Base-by-base conservation (phyloP, 2,797 vertebrate genomes). In the Ctenopoma kingsleyae region DNA sequence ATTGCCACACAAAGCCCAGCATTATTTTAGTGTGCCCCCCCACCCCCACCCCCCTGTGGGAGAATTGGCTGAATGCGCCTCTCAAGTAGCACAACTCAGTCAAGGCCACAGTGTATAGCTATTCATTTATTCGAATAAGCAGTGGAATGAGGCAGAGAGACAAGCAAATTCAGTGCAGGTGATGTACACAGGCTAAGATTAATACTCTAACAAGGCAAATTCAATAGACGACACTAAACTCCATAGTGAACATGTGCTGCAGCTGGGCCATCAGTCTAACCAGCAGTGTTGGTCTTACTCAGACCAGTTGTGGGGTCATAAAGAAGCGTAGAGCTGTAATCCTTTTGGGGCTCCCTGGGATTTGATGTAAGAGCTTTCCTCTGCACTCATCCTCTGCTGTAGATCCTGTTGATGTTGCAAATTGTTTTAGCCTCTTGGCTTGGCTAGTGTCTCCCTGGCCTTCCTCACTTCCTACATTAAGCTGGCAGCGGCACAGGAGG, bases 121-220 rank as follows among this genome's bases (percentile, higher is more conserved):
- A 84, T 90, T 92, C 74, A 85, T 87, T 90, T 83, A 87, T 91
- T 88, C 87, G 87, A 91, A 88, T 89, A 88, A 80, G 77, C 86
- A 83, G 82, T 77, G 76, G 86, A 76, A 81, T 82, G 76, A 80
- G 73, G 77, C 74, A 71, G 70, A 80, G 52, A 81, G 48, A 13
- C 47, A 63, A 70, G 70, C 35, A 22, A 58, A 83, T 59, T 40
- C 52, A 36, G 81, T 52, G 67, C 55, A 67, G 68, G 70, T 84
- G 74, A 78, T 68, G 36, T 40, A 12, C 67, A 60, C 43, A 47
- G 32, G 41, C 70, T 47, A 36, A 35, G 47, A 72, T 74, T 41
- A 47, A 61, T 52, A 46, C 51, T 54, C 48, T 50, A 56, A 75
- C 63, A 51, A 36, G 57, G 9, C 61, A 59, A 74, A 65, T 48